These are phyloP conservation scores for Calephelis nemesis DNA, from an alignment of 1,140 invertebrate genomes.

Conservation along the genomic window DNA sequence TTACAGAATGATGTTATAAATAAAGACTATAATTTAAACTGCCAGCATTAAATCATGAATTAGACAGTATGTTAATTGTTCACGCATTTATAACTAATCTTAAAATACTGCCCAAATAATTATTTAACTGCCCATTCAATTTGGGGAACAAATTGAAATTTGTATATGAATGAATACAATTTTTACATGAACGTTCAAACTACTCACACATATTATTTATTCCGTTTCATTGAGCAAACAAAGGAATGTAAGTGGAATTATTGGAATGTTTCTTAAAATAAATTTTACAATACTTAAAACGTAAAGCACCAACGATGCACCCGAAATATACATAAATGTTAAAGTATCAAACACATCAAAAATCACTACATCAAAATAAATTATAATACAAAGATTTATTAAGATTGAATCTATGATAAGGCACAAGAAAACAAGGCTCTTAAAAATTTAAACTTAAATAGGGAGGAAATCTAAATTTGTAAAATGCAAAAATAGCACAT, in stretches of 20 bases:
- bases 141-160: too few relatives aligned
- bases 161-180: background rate
- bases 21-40: too few relatives aligned
- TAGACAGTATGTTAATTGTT: too few relatives aligned
- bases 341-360: slow-evolving; percentile 22
- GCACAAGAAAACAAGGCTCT: background rate
- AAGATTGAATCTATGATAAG: background rate
- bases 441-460: background rate
- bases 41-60: too few relatives aligned
- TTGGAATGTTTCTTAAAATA: slow-evolving; percentile 12
- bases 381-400: slow-evolving; percentile 14
- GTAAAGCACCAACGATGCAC: slow-evolving; percentile 17
- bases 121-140: too few relatives aligned
- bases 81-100: too few relatives aligned
- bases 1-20: too few relatives aligned
- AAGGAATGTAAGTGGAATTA: slow-evolving; percentile 13
- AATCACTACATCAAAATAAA: slow-evolving; percentile 18
- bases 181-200: background rate
- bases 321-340: slow-evolving; percentile 20
- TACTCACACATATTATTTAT: background rate
- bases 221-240: slow-evolving; percentile 13
- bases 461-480: too few relatives aligned
- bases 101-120: too few relatives aligned
- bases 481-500: too few relatives aligned
- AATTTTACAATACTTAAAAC: slow-evolving; percentile 13